Percentiles rank a stretch among this genome's conserved stretches.
Evolutionary conservation across 1,140 invertebrate genomes (phyloP).

Genomic region (Neodiprion fabricii): DNA sequence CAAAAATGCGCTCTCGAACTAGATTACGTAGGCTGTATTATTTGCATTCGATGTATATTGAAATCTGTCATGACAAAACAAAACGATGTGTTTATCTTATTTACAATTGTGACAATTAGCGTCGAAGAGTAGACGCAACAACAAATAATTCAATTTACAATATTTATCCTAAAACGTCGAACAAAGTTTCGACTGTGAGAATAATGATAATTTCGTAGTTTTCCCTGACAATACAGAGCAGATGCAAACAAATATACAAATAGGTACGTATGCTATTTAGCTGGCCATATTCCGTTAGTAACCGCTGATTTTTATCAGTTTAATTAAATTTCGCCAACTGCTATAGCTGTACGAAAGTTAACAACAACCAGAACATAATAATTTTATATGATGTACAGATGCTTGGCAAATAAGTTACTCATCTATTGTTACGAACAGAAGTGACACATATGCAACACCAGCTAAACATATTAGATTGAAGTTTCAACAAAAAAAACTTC

Average conservation of each 20-base stretch:
- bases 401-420: neutral
- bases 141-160: constrained; percentile 4
- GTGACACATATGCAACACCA: neutral
- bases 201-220: neutral
- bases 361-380: too few species aligned
- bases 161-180: neutral
- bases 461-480: neutral
- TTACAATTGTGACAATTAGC: neutral
- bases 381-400: too few species aligned
- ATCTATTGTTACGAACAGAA: neutral
- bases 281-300: neutral
- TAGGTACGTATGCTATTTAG: neutral
- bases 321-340: neutral
- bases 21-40: neutral
- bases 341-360: neutral
- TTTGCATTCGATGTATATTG: constrained; percentile 11
- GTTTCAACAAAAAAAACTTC: too few species aligned
- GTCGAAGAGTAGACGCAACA: neutral
- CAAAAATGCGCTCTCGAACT: neutral
- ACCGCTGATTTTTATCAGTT: neutral
- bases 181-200: neutral
- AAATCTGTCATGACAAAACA: neutral
- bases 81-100: neutral
- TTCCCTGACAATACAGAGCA: neutral
- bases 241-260: neutral